Evolutionary conservation across 2,113 vertebrate genomes (phyloP).

Genomic region (Halcyon senegalensis): DNA sequence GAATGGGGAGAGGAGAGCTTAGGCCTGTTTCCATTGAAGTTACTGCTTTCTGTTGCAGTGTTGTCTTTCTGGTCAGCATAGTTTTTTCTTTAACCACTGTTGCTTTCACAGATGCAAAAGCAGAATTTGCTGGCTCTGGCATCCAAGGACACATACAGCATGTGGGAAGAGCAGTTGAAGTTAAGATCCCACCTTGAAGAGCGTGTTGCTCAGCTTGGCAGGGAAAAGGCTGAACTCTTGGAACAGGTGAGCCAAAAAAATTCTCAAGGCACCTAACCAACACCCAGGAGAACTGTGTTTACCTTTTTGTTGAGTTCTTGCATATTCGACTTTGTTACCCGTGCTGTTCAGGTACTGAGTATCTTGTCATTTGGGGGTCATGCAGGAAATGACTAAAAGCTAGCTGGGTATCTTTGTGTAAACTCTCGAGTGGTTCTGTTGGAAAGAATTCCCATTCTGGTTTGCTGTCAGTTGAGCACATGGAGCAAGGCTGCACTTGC

Average conservation of each 20-base stretch:
- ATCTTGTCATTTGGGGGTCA: not conserved
- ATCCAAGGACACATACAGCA: slow-evolving; percentile 79
- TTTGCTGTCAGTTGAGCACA: not conserved
- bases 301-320: not conserved
- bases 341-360: not conserved
- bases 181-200: slow-evolving; percentile 80
- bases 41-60: not conserved
- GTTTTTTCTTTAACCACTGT: not conserved
- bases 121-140: slow-evolving; percentile 77
- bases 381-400: not conserved
- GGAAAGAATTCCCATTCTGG: not conserved
- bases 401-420: not conserved
- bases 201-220: slow-evolving; percentile 75
- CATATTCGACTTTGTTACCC: not conserved
- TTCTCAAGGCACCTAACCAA: not conserved
- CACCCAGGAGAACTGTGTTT: not conserved
- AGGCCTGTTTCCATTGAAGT: not conserved
- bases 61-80: not conserved
- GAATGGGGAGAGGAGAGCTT: not conserved
- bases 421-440: not conserved
- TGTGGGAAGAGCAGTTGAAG: slow-evolving; percentile 88
- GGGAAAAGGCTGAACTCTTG: slow-evolving; percentile 45
- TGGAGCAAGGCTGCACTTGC: not conserved
- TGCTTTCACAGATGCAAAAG: slow-evolving; percentile 78
- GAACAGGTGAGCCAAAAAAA: slow-evolving; percentile 25